These are phyloP conservation scores for Marronus borbonicus DNA, from an alignment of 2,888 invertebrate genomes.

Conservation along the genomic window DNA sequence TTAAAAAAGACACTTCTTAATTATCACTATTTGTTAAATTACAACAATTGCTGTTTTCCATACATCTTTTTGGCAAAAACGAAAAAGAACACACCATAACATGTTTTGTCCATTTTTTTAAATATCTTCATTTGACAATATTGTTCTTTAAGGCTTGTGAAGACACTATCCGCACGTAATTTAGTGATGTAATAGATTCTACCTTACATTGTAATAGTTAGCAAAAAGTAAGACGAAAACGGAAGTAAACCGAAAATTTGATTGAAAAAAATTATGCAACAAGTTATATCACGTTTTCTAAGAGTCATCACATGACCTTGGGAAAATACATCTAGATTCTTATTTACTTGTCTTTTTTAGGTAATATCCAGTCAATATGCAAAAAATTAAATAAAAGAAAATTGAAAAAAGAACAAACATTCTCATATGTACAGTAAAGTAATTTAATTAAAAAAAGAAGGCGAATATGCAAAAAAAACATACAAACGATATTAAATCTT, in stretches of 20 bases:
- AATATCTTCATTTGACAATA: not conserved
- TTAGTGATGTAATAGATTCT: too few species aligned
- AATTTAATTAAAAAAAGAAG: slow-evolving; percentile 17
- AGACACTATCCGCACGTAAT: too few species aligned
- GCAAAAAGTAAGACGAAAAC: not conserved
- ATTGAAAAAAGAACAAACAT: not conserved
- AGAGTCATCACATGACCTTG: slow-evolving; percentile 22
- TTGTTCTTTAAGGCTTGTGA: not conserved
- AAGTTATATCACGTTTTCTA: not conserved
- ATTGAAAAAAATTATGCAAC: not conserved
- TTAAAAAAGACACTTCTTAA: too few species aligned
- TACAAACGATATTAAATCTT: slow-evolving; percentile 32
- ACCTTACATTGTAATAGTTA: not conserved
- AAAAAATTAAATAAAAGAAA: not conserved
- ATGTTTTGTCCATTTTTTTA: not conserved
- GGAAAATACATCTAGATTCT: slow-evolving; percentile 9
- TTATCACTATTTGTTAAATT: slow-evolving; percentile 1
- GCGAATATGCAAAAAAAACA: slow-evolving; percentile 7
- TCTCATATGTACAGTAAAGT: not conserved
- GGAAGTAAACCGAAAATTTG: not conserved
- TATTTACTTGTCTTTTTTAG: not conserved
- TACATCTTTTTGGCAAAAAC: not conserved
- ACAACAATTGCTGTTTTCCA: slow-evolving; percentile 19
- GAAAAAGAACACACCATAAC: not conserved
- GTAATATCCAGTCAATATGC: not conserved